Base-by-base conservation (phyloP, 1,140 invertebrate genomes). In the Delia radicum region DNA sequence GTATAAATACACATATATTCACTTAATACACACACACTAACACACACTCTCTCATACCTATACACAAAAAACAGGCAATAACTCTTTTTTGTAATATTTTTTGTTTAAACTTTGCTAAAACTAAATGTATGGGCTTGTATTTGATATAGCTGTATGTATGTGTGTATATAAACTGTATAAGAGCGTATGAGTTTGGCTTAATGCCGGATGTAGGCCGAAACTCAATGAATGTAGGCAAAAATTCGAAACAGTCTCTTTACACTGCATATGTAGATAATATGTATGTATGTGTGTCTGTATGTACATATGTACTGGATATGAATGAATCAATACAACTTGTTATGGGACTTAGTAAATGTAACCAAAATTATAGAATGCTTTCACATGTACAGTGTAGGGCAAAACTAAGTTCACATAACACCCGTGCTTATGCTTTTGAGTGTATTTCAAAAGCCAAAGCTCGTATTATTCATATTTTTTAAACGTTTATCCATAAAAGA, bases 71-170 rank as follows among this genome's bases (percentile, higher is more conserved):
- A 21, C 18, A n/a, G 29, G 65, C 65, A 8, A 69, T 69, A 69
- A 69, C 29, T 69, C 65, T 69, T 69, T 69, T 69, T 69, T 21
- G 65, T 21, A 69, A 37, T 24, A 33, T 69, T 69, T 69, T 12
- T 69, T 69, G 65, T 55, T 21, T n/a, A 18, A 55, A 55, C 10
- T 21, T 4, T 18, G 65, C 37, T 33, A 37, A 18, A 69, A 33
- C 31, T 37, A 69, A 33, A 37, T 69, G 65, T 63, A 63, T 69
- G 65, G 29, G 29, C 0, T 65, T 65, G n/a, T 21, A 28, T 24
- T 33, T 4, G n/a, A 37, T 24, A 27, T 1, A 24, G 27, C 6
- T 18, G 28, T 15, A 67, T n/a, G 18, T 67, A 67, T 67, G 63
- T 31, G 7, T 67, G 28, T 28, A 65, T 28, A 28, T 13, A 18